A percentile compares a stretch with the other conserved stretches of the same genome.
phyloP scores from a whole-genome alignment of 1,140 invertebrate genomes.

The Leptoteleia sp. region DNA sequence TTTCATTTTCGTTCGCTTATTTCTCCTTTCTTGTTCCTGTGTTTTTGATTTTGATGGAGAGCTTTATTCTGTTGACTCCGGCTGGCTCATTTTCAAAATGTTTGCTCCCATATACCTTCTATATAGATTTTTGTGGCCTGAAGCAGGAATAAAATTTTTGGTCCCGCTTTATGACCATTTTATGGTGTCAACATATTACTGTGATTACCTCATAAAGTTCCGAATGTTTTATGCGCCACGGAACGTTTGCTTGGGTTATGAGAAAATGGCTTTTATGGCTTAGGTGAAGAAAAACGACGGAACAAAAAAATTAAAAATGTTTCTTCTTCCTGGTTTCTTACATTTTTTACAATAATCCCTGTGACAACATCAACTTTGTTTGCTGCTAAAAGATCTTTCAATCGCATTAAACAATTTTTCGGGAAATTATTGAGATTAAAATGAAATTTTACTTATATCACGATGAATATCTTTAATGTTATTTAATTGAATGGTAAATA shows the following conservation, averaged over 20 bases:
- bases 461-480: too few species aligned
- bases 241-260: conserved; percentile 33
- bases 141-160: conserved; percentile 1
- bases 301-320: conserved; percentile 13
- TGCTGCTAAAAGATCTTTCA: too few species aligned
- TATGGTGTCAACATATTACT: conserved; percentile 55
- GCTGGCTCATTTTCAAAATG: neutral
- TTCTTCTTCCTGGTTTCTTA: neutral
- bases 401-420: too few species aligned
- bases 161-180: conserved; percentile 33
- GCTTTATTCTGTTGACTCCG: too few species aligned
- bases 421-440: too few species aligned
- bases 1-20: neutral
- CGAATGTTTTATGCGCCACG: conserved; percentile 35
- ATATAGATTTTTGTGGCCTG: neutral
- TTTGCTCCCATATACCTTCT: neutral
- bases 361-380: too few species aligned
- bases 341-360: too few species aligned
- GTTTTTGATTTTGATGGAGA: too few species aligned
- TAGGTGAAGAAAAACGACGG: neutral
- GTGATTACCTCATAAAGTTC: conserved; percentile 49
- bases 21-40: too few species aligned
- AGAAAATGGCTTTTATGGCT: conserved; percentile 38
- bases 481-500: too few species aligned
- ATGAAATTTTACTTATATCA: too few species aligned